Conservation (phyloP, 2,113 vertebrate species). For the Catagonus wagneri region DNA sequence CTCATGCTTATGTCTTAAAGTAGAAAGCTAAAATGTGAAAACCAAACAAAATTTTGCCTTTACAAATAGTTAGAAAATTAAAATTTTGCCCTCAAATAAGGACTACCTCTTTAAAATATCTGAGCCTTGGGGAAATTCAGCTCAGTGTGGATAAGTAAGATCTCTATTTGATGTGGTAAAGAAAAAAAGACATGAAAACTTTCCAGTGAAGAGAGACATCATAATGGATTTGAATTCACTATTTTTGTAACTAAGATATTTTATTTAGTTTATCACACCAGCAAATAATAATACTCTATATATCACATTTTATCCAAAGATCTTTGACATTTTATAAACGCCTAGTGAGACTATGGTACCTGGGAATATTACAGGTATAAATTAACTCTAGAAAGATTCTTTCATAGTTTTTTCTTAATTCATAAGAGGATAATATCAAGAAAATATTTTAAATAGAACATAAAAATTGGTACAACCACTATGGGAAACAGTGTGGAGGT, state of each 20-base stretch:
- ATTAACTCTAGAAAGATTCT: neutral
- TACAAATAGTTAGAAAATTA: constrained; percentile 47
- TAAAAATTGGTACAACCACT: neutral
- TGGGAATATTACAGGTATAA: constrained; percentile 55
- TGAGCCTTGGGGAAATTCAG: constrained; percentile 10
- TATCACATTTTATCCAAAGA: neutral
- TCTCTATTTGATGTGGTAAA: neutral
- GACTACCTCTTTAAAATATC: constrained; percentile 29
- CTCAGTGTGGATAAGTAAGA: neutral
- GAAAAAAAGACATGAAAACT: constrained; percentile 52
- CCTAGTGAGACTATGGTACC: neutral
- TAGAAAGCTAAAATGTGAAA: neutral
- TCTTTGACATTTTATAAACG: neutral
- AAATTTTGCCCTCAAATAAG: neutral
- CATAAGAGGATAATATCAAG: neutral
- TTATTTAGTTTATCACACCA: constrained; percentile 52
- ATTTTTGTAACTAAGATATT: constrained; percentile 43
- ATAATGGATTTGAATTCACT: constrained; percentile 59
- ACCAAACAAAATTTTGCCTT: neutral
- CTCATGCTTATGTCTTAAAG: neutral
- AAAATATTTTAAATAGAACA: constrained; percentile 44
- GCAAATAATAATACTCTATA: constrained; percentile 47
- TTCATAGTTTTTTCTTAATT: constrained; percentile 25
- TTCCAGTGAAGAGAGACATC: constrained; percentile 30
- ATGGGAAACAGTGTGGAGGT: too few relatives aligned